Evolutionary conservation across 1,140 invertebrate species (phyloP).

Genomic region (Ceratosolen fusciceps): DNA sequence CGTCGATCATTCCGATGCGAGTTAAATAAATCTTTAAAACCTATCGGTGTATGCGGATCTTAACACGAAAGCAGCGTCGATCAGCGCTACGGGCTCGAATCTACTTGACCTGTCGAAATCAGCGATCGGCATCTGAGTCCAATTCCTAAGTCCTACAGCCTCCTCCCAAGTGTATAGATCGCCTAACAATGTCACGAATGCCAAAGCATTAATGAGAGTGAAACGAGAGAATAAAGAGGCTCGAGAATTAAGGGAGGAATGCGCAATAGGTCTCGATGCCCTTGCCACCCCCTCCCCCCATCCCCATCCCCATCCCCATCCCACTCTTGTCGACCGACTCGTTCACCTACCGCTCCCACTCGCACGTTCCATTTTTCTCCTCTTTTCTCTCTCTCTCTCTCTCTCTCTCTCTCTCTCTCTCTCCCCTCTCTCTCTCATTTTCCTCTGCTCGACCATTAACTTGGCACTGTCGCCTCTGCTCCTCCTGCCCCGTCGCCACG

Average conservation of each 20-base stretch:
- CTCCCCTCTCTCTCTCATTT: constrained; percentile 28
- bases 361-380: constrained; percentile 54
- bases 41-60: background rate
- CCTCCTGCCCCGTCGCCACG: no score
- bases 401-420: no score
- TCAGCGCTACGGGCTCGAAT: background rate
- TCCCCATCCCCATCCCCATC: no score
- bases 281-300: no score
- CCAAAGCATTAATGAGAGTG: background rate
- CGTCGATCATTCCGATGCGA: background rate
- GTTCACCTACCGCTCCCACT: background rate
- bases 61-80: background rate
- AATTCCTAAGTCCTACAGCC: background rate
- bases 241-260: constrained; percentile 26
- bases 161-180: background rate
- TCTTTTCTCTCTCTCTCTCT: no score
- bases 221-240: background rate
- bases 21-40: background rate
- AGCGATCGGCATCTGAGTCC: background rate
- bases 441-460: constrained; percentile 53
- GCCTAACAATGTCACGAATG: background rate
- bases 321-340: no score
- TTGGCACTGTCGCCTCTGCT: constrained; percentile 19
- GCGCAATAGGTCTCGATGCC: background rate
- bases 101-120: background rate